A percentile compares a stretch with the other conserved stretches of the same genome.
These are phyloP conservation scores for Caenorhabditis becei DNA, from an alignment of 2,888 invertebrate genomes.

Conservation along the genomic window DNA sequence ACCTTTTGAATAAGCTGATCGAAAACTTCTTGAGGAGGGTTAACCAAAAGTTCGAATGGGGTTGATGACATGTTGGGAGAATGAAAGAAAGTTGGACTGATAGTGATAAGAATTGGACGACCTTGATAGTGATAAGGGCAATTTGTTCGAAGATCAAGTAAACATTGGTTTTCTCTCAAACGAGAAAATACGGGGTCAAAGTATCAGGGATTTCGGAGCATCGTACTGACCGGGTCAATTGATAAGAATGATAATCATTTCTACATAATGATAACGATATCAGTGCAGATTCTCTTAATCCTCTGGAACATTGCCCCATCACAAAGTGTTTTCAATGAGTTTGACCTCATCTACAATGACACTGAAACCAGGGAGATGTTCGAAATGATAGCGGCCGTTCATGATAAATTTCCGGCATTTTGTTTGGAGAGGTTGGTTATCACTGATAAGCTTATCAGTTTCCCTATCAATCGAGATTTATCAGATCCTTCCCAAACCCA, in stretches of 20 bases:
- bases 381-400: constrained; percentile 39
- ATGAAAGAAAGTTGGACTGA: too few relatives aligned
- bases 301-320: neutral
- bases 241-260: too few relatives aligned
- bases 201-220: too few relatives aligned
- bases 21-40: constrained; percentile 3
- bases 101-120: too few relatives aligned
- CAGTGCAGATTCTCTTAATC: too few relatives aligned
- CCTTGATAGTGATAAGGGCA: too few relatives aligned
- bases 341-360: constrained; percentile 37
- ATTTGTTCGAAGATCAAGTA: too few relatives aligned
- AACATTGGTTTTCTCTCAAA: too few relatives aligned
- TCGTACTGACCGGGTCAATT: too few relatives aligned
- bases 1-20: constrained; percentile 10
- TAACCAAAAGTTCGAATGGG: neutral
- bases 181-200: too few relatives aligned
- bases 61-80: neutral
- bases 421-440: constrained; percentile 42
- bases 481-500: constrained; percentile 27
- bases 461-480: neutral
- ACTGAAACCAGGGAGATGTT: constrained; percentile 30
- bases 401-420: constrained; percentile 15
- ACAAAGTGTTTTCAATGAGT: constrained; percentile 12
- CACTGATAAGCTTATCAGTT: too few relatives aligned
- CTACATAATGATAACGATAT: too few relatives aligned